Evolutionary conservation across 2,888 invertebrate species (phyloP), one percentile per base, ranked within the genome.

Genomic region (Platerodrilus igneus): DNA sequence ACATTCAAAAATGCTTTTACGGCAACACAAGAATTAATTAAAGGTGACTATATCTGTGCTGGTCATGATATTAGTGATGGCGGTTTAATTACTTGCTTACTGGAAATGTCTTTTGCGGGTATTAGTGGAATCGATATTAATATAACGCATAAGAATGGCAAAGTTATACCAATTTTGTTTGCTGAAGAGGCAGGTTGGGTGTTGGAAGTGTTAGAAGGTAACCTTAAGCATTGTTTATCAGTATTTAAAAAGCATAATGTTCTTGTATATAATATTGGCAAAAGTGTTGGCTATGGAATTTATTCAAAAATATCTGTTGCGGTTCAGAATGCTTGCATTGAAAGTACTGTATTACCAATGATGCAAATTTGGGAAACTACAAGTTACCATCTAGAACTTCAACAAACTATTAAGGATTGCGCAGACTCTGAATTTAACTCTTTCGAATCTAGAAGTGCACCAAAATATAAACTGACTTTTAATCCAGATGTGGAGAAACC

Each of bases 41-140:
- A 77, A 70, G 81, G 81, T 51, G 75, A 75, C 3, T 78, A 79
- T 60, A 66, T 91, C 6, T 62, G 84, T 19, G 76, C 95, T 3
- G 95, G 96, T 0, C 97, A 99, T 64, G 97, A 99, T 66, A 76
- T 97, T 3, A 96, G 95, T 62, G 97, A 97, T 70, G 97, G 99
- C 13, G 97, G 99, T 17, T 72, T 97, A 18, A 73, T 97, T 23
- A 87, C 88, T 0, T 88, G 91, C 53, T 66, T 91, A 0, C 62
- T 97, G 41, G 97, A 99, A 71, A 96, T 97, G 95, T 86, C 88
- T n/a, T 90, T 97, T 62, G 93, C 83, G 38, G 95, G 96, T 20
- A 72, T 94, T 40, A 79, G 85, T 52, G 94, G 94, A 1, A 58
- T 93, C 9, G 69, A 78, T 9, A 63, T 88, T 0, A 75, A 84